Evolutionary conservation across 2,888 invertebrate species (phyloP), one percentile per base, ranked within the genome.

Genomic region (Amphipoea oculea): DNA sequence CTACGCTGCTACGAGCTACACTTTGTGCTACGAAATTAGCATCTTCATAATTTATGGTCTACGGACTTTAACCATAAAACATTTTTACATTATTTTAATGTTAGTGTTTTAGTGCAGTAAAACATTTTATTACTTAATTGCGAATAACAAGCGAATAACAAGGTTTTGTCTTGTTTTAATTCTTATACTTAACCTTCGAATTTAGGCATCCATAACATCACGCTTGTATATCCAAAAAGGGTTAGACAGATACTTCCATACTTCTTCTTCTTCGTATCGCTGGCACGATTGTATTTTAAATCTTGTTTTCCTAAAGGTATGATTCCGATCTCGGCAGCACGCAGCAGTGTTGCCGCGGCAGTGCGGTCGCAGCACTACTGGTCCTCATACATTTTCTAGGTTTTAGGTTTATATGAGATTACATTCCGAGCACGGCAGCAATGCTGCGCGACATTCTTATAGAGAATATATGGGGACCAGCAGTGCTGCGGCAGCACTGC

Each of bases 1-100:
- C 65, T 73, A 81, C 79, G 79, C 23, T 29, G 81, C 73, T 72
- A 54, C 79, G 54, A 79, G 40, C 36, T 12, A 57, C n/a, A n/a
- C 40, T 40, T n/a, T 7, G n/a, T 73, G 73, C 73, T 81, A 81
- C 81, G 63, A 36, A 57, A 57, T 57, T 12, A 40, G 6, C 60
- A 48, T 78, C 17, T 51, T 51, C 4, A 2, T 36, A n/a, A 42
- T 66, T 40, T 11, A 57, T 29, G 17, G 17, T 45, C 6, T 20
- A 62, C 42, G 57, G 20, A 14, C 40, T 1, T 29, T 29, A 69
- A 17, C 17, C 23, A 57, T 69, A 68, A 68, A 60, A 79, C 78
- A 48, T 7, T 54, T 42, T 74, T 2, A n/a, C 14, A 14, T 20
- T 51, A 2, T 36, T 75, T 76, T 51, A 54, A 36, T 29, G 2